Percentiles rank a stretch among this genome's conserved stretches.
Conservation (phyloP, 2,113 vertebrate genomes). For the Leiothrix lutea region DNA sequence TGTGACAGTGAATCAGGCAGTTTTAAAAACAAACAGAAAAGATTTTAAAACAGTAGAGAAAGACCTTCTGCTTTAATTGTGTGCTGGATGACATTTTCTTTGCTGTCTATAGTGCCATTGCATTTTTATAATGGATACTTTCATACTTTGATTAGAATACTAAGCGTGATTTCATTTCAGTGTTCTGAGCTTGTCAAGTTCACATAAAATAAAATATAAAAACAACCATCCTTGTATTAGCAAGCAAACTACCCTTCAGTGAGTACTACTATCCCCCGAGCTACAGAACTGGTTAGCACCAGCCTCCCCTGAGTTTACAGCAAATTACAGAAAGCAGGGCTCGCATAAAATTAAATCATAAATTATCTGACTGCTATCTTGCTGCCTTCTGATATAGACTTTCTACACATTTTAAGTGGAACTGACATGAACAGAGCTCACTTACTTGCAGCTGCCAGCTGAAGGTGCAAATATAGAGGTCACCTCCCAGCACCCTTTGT, state of each 20-base stretch:
- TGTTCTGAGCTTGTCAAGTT: conserved; percentile 81
- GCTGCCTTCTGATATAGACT: conserved; percentile 86
- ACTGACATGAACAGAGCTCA: conserved; percentile 80
- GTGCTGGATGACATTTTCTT: conserved; percentile 68
- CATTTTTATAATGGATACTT: conserved; percentile 77
- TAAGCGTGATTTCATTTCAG: conserved; percentile 81
- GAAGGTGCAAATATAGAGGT: conserved; percentile 79
- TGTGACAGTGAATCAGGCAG: conserved; percentile 60
- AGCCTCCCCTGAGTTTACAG: conserved; percentile 90
- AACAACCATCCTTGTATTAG: conserved; percentile 84
- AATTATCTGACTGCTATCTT: conserved; percentile 96
- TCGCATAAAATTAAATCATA: conserved; percentile 99
- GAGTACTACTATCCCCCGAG: conserved; percentile 81
- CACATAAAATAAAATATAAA: conserved; percentile 87
- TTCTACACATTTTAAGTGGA: conserved; percentile 85
- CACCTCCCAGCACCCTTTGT: conserved; percentile 73
- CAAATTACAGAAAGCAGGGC: conserved; percentile 97
- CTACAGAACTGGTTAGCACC: conserved; percentile 86
- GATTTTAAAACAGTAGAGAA: conserved; percentile 39
- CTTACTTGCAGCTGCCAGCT: conserved; percentile 76
- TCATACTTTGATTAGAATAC: conserved; percentile 82
- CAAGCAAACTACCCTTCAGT: conserved; percentile 86
- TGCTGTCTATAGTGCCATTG: conserved; percentile 46
- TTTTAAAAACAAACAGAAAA: conserved; percentile 68
- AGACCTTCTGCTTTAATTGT: conserved; percentile 64